phyloP scores from a whole-genome alignment of 2,888 invertebrate species.

The Lepidochitona cinerea region DNA sequence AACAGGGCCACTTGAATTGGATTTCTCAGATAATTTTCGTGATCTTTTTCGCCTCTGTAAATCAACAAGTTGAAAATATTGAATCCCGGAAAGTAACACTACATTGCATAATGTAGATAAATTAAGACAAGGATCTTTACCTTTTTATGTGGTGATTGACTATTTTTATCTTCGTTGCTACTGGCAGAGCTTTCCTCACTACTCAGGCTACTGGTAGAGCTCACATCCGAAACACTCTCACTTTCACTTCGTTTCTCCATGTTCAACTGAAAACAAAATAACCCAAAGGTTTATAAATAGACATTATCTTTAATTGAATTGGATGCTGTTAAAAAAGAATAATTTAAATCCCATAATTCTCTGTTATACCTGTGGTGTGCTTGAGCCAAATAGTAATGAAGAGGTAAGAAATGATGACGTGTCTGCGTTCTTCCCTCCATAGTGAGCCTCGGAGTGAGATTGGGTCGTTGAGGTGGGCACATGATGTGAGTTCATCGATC shows the following conservation, averaged over 20 bases:
- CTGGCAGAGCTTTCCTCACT: conserved; percentile 29
- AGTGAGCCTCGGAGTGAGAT: background rate
- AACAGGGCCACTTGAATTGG: conserved; percentile 1
- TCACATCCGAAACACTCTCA: conserved; percentile 34
- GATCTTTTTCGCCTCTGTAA: background rate
- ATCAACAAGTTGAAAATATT: too few relatives aligned
- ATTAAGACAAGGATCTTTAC: background rate
- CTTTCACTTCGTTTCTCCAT: conserved; percentile 18
- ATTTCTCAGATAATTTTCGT: background rate
- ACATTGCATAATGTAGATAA: background rate
- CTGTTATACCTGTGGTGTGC: too few relatives aligned
- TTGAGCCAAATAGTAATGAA: too few relatives aligned
- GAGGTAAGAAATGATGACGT: background rate
- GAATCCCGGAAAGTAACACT: background rate
- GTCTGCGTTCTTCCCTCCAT: background rate
- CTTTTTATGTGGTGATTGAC: background rate
- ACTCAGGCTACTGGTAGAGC: conserved; percentile 32
- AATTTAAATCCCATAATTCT: too few relatives aligned
- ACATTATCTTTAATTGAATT: background rate
- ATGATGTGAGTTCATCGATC: background rate
- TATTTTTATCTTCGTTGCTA: conserved; percentile 16
- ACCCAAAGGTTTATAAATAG: background rate
- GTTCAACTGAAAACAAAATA: background rate
- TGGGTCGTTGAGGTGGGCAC: background rate
- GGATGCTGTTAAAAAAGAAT: too few relatives aligned